Conservation (phyloP, 2,888 invertebrate genomes). For the Ditula angustiorana region DNA sequence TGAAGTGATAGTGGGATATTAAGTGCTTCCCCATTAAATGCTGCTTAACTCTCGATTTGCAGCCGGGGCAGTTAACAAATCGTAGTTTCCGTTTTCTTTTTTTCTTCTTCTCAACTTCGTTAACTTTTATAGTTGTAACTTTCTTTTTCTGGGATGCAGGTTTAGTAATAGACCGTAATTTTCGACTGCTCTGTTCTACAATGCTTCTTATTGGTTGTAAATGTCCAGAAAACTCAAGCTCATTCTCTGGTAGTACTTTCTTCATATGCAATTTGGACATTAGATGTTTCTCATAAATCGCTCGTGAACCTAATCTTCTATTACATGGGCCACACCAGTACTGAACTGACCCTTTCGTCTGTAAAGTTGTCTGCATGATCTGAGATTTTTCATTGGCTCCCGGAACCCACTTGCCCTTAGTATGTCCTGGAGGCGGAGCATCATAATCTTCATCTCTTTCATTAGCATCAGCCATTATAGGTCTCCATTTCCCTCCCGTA, state of each 20-base stretch:
- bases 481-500: constrained; percentile 89
- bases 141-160: constrained; percentile 58
- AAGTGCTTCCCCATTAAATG: constrained; percentile 93
- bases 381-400: constrained; percentile 84
- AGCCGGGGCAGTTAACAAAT: constrained; percentile 89
- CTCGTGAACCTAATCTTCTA: constrained; percentile 89
- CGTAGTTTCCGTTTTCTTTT: constrained; percentile 83
- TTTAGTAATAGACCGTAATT: constrained; percentile 68
- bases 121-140: constrained; percentile 47
- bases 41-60: constrained; percentile 88
- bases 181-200: constrained; percentile 61
- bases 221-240: constrained; percentile 87
- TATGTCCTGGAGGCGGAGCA: constrained; percentile 89
- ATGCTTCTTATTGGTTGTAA: constrained; percentile 63
- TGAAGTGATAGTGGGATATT: constrained; percentile 93
- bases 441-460: constrained; percentile 81
- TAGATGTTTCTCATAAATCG: constrained; percentile 91
- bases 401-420: constrained; percentile 94
- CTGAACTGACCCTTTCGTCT: constrained; percentile 83
- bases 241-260: constrained; percentile 88
- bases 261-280: constrained; percentile 90
- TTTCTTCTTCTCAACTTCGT: constrained; percentile 67
- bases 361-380: constrained; percentile 82
- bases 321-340: constrained; percentile 94
- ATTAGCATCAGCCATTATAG: constrained; percentile 66